phyloP scores from a whole-genome alignment of 2,797 vertebrate genomes.

The Neomorphus geoffroyi region DNA sequence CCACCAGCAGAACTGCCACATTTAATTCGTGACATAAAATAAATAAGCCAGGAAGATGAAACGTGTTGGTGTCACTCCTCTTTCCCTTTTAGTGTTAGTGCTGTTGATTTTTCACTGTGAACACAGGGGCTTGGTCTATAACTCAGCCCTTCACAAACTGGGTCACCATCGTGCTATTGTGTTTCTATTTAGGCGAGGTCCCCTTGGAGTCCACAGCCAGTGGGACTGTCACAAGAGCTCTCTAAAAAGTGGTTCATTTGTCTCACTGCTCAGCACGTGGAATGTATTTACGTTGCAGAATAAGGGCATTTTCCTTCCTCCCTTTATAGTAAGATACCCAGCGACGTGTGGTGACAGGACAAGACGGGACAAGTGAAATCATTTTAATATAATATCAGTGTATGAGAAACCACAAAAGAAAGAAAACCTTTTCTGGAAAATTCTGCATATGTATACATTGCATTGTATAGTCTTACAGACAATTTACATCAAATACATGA shows the following conservation, averaged over 20 bases:
- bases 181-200: neutral
- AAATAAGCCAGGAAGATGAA: neutral
- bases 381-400: slow-evolving; percentile 76
- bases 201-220: neutral
- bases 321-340: slow-evolving; percentile 56
- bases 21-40: neutral
- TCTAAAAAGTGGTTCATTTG: neutral
- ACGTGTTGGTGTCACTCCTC: neutral
- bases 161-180: neutral
- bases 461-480: slow-evolving; percentile 86
- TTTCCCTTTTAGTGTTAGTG: neutral
- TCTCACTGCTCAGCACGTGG: neutral
- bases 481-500: slow-evolving; percentile 86
- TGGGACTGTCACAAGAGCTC: neutral
- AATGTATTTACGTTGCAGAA: neutral
- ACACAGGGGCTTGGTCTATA: neutral
- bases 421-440: slow-evolving; percentile 78
- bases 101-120: neutral
- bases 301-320: slow-evolving; percentile 35
- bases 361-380: slow-evolving; percentile 69
- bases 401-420: slow-evolving; percentile 69
- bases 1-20: neutral
- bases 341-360: slow-evolving; percentile 54
- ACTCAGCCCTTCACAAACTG: neutral
- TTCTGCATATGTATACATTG: slow-evolving; percentile 82